Base-by-base conservation (phyloP, 2,113 vertebrate genomes). In the Crotophaga sulcirostris region DNA sequence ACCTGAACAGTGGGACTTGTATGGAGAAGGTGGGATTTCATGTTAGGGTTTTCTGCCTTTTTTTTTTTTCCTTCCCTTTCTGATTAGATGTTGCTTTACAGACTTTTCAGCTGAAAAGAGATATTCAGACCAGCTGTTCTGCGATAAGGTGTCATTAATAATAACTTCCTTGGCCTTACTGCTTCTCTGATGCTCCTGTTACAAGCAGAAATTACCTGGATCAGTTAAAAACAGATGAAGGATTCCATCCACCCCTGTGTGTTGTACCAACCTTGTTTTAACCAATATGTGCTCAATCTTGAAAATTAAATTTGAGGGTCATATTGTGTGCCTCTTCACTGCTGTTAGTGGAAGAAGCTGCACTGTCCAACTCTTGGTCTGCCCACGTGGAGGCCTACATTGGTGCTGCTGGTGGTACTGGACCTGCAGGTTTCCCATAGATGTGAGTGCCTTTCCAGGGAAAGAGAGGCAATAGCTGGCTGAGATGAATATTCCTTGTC, bases 341-440 rank as follows among this genome's bases (percentile, higher is more conserved):
- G 25, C 42, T 69, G 1, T n/a, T 26, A 8, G 0, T 70, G 62
- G 66, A 75, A 77, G 26, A 62, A 62, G 47, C 60, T 47, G 28
- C 44, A 20, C 18, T 0, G 0, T 44, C 18, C 16, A 38, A 6
- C 25, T 79, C 13, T 47, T 11, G 2, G 44, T 77, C 18, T 7
- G 7, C 23, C 24, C 10, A 2, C 0, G 0, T 11, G 34, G 56
- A 86, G 93, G 12, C 25, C 38, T 64, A 20, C 8, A 4, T 29
- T 3, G 4, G 6, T 64, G 42, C 60, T 81, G 69, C 36, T 91
- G 62, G 20, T 49, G 33, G 16, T 81, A 26, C 44, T 80, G 60
- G 11, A 78, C 18, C 6, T 21, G 3, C n/a, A 60, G 21, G 16
- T 89, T 78, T 90, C 31, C 42, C 13, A 4, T 54, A n/a, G 19